Evolutionary conservation across 64 coral and sea anemone species (phyloP), one percentile per base, ranked within the genome.

Genomic region (Astreopora myriophthalma): DNA sequence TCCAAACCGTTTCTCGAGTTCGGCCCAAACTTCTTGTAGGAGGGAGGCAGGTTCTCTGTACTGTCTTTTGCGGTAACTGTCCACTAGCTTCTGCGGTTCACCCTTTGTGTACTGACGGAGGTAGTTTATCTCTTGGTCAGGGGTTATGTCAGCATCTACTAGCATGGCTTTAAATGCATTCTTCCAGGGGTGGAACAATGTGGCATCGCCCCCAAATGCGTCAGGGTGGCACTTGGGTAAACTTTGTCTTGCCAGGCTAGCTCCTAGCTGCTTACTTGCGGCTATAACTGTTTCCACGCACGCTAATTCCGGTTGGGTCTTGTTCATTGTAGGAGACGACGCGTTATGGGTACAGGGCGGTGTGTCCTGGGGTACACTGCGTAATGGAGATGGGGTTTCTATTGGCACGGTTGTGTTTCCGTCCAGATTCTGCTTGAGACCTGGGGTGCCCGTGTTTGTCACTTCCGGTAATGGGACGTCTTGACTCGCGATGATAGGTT

Each of bases 1-100:
- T 6, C 91, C 84, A 35, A 93, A 93, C 2, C 91, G 57, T 62
- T 73, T 78, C 42, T 93, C 91, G 9, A 93, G 38, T 34, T 93
- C 91, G 34, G 73, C 27, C 91, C 91, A 93, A 16, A 93, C 39
- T n/a, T 58, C 30, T 57, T 39, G 7, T 60, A 86, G 52, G 0
- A 58, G 29, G 28, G 27, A 69, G 10, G 80, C 34, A 3, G 74
- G 84, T 25, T 93, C 46, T 27, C 48, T 61, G 37, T 86, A 26
- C 34, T 84, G 38, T 65, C 92, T 52, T 26, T 85, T 82, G 1
- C 86, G 44, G 69, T 34, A 89, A 17, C 89, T 89, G 24, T 85
- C 77, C 3, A 94, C 86, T 9, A 94, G 9, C 22, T 48, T 57
- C 16, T 89, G 78, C 0, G 73, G 60, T 1, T 85, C 69, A 3